Base-by-base conservation (phyloP, 1,140 invertebrate species). In the Pogonognathellus flavescens region DNA sequence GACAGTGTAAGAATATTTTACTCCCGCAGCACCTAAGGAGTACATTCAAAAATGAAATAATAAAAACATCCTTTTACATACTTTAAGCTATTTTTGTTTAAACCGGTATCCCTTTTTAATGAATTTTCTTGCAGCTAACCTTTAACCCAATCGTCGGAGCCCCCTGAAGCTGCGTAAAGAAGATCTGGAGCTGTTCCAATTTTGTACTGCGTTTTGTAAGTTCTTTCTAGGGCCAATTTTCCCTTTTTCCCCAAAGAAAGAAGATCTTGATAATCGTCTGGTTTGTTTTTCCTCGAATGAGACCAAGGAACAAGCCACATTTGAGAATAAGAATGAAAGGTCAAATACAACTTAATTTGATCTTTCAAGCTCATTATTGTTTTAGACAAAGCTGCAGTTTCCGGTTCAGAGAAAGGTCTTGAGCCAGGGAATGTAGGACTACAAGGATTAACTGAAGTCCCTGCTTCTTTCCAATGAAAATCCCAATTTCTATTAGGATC, bases 101-200 rank as follows among this genome's bases (percentile, higher is more conserved):
- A 31, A 49, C 22, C 2, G 20, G 7, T 72, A 49, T 31, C n/a
- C n/a, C n/a, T n/a, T 72, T 49, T 16, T 72, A 1, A 49, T 8
- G 41, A 11, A 72, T 14, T 14, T 13, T 57, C 53, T n/a, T 57
- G n/a, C 2, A 11, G n/a, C 14, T 91, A 90, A 81, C 92, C 89
- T 80, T 97, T 97, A 0, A 96, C 96, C 96, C 96, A 98, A 90
- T 98, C 97, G 89, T 97, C 96, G 0, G 96, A 96, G 20, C 95
- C 95, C 10, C 96, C 96, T 89, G 93, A 90, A 49, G 91, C 89
- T 2, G 88, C 60, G 25, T 84, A 70, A 7, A 84, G 31, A 20
- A 66, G 41, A 83, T 83, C 57, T 2, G 60, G 60, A 14, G 82
- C 94, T 91, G 50, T 93, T 9, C 96, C 96, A n/a, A 96, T 93